Conservation (phyloP, 2,797 vertebrate genomes). For the Neomorphus geoffroyi region DNA sequence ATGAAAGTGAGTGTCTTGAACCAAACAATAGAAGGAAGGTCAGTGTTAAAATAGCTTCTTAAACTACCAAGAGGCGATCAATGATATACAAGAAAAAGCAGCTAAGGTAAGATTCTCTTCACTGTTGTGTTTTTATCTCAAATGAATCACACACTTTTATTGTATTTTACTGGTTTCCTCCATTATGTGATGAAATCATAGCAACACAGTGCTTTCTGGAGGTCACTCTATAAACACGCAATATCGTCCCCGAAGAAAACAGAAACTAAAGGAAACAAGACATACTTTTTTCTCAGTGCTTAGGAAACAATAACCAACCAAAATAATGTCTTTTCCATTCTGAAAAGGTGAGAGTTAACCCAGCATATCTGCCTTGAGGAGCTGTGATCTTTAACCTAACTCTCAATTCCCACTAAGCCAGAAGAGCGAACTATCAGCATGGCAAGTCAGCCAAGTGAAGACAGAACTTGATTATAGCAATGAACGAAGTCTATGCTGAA, state of each 20-base stretch:
- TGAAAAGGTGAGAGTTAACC: background rate
- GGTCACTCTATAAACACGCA: background rate
- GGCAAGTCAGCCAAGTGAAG: background rate
- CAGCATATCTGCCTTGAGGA: background rate
- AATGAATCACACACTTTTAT: background rate
- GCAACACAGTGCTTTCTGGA: slow-evolving; percentile 11
- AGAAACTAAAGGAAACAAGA: background rate
- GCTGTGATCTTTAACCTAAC: background rate
- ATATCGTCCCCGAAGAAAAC: slow-evolving; percentile 1
- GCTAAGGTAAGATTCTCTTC: slow-evolving; percentile 4
- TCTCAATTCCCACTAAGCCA: background rate
- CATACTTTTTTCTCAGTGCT: background rate
- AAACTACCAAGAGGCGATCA: background rate
- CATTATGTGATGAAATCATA: background rate
- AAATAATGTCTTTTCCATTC: background rate
- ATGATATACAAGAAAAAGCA: slow-evolving; percentile 11
- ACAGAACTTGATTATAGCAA: background rate
- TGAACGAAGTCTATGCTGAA: background rate
- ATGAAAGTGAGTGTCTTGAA: slow-evolving; percentile 63
- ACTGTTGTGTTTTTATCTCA: background rate
- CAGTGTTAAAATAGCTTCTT: slow-evolving; percentile 46
- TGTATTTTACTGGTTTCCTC: slow-evolving; percentile 19
- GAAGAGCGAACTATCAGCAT: background rate
- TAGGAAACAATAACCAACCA: background rate
- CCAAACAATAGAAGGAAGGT: slow-evolving; percentile 69